Evolutionary conservation across 37 sponge, comb jelly and placozoan species (phyloP).

Genomic region (Hormiphora californensis): DNA sequence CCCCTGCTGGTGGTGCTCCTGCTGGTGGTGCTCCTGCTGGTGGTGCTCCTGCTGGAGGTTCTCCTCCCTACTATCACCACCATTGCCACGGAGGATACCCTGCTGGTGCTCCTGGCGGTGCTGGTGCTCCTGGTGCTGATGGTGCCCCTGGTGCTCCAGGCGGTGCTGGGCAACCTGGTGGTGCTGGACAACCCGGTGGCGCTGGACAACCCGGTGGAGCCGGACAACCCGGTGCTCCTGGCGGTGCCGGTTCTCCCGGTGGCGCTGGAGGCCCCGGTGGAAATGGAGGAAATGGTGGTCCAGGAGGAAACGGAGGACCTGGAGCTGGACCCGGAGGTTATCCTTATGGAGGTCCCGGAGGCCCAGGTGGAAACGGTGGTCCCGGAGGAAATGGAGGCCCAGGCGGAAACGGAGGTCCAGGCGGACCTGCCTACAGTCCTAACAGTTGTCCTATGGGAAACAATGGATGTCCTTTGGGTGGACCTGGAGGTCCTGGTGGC

Average conservation of each 20-base stretch:
- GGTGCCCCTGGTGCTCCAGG: background rate
- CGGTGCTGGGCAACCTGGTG: background rate
- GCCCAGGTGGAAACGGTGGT: background rate
- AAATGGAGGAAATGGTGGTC: background rate
- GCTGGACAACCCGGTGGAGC: constrained; percentile 1
- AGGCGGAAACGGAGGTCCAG: too few species aligned
- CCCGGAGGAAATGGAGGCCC: background rate
- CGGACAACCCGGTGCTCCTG: background rate
- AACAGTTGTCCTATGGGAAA: too few species aligned
- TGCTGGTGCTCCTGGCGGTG: background rate
- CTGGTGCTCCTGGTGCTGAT: background rate
- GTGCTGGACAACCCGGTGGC: background rate
- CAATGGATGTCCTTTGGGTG: too few species aligned
- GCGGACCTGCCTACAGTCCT: too few species aligned
- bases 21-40: background rate
- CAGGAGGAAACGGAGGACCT: background rate
- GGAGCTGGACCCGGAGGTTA: background rate
- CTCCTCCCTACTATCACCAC: background rate
- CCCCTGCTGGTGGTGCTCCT: background rate
- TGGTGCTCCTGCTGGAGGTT: background rate
- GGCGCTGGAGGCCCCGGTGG: background rate
- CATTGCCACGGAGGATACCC: background rate
- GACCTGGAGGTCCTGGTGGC: too few species aligned
- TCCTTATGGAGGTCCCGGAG: background rate
- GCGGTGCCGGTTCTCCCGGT: background rate